phyloP scores from a whole-genome alignment of 30 jellyfish, hydroid and myxozoan species.

The Hydractinia symbiolongicarpus region DNA sequence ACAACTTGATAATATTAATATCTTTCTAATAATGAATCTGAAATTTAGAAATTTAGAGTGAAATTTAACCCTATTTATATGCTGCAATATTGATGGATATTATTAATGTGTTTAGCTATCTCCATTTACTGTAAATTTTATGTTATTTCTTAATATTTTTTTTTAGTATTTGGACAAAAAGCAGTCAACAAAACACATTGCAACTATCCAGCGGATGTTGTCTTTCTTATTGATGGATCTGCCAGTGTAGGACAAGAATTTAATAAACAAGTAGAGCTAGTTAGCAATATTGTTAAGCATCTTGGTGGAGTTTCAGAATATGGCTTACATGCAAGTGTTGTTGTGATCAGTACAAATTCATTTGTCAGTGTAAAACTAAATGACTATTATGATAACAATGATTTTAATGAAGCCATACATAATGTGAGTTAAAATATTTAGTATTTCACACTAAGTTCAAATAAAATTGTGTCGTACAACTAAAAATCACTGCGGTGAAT shows the following conservation, averaged over 20 bases:
- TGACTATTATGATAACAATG: conserved; percentile 42
- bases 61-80: too few species aligned
- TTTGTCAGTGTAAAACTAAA: conserved; percentile 42
- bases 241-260: conserved; percentile 86
- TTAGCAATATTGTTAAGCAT: conserved; percentile 38
- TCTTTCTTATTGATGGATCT: conserved; percentile 92
- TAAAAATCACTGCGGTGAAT: too few species aligned
- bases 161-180: too few species aligned
- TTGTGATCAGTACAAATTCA: conserved; percentile 72
- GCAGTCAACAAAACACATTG: not conserved
- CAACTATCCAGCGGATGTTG: conserved; percentile 62
- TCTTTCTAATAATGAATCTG: too few species aligned
- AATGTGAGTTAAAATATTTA: conserved; percentile 17
- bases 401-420: conserved; percentile 44
- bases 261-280: conserved; percentile 54
- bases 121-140: too few species aligned
- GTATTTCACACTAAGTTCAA: not conserved
- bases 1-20: too few species aligned
- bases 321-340: conserved; percentile 93
- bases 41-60: too few species aligned
- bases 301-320: conserved; percentile 82
- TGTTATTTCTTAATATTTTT: too few species aligned
- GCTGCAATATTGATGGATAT: too few species aligned
- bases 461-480: too few species aligned
- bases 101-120: too few species aligned